These are phyloP conservation scores for Eira barbara DNA, from an alignment of 2,113 vertebrate species.

Conservation along the genomic window DNA sequence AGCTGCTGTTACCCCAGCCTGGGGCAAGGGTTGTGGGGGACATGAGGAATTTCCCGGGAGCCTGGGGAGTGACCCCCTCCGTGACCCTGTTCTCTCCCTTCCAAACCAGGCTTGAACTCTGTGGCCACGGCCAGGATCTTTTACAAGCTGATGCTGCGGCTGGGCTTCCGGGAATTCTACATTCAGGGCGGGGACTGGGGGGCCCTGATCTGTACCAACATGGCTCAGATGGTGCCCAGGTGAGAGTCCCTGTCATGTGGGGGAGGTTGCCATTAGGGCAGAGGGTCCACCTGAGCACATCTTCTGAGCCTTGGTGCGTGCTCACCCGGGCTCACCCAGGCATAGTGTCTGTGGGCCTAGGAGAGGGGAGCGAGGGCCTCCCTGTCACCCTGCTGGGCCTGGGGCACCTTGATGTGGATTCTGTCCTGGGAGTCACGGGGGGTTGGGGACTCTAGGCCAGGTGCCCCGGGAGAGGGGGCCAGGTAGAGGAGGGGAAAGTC, in stretches of 20 bases:
- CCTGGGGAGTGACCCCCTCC: not conserved
- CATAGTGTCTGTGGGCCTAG: not conserved
- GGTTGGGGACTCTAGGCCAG: not conserved
- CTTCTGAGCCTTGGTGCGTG: not conserved
- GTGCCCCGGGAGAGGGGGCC: not conserved
- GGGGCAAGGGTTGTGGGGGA: accelerated
- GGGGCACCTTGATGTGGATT: accelerated
- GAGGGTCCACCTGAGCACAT: accelerated
- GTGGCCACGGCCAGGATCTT: slow-evolving; percentile 82
- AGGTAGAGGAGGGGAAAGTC: not conserved
- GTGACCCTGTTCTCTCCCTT: not conserved
- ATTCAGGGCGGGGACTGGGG: slow-evolving; percentile 86
- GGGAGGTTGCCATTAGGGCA: slow-evolving; percentile 55
- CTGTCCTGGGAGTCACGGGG: not conserved
- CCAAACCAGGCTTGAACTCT: slow-evolving; percentile 72
- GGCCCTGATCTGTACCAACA: slow-evolving; percentile 82
- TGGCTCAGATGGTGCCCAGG: slow-evolving; percentile 85
- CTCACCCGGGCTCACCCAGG: not conserved
- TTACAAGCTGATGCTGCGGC: slow-evolving; percentile 83
- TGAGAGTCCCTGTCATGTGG: slow-evolving; percentile 57
- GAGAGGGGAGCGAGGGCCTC: not conserved
- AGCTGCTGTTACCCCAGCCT: not conserved
- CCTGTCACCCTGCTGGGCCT: accelerated
- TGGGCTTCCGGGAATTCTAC: slow-evolving; percentile 84
- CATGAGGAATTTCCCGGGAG: not conserved